Evolutionary conservation across 2,113 vertebrate species (phyloP).

Genomic region (Dermatemys mawii): DNA sequence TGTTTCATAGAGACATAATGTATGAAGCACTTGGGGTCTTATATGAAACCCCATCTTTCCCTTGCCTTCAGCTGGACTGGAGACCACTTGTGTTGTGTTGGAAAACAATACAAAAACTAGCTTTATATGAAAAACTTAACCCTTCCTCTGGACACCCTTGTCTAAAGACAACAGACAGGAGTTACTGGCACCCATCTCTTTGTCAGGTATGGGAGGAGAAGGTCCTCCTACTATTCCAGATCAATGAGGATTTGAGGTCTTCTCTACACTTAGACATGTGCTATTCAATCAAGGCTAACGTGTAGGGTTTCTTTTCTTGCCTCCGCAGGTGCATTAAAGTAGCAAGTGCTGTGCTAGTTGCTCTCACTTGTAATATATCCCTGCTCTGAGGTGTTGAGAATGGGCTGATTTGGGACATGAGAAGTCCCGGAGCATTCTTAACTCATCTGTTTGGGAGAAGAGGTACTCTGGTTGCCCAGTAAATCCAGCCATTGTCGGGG

Average conservation of each 20-base stretch:
- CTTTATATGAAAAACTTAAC: not conserved
- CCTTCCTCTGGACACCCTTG: too few species aligned
- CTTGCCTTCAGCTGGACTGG: not conserved
- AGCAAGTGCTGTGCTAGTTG: not conserved
- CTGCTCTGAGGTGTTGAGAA: rapidly evolving
- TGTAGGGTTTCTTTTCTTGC: not conserved
- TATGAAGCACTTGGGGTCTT: not conserved
- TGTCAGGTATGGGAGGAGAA: not conserved
- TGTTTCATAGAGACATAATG: rapidly evolving
- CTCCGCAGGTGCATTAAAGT: not conserved
- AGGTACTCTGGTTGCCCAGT: not conserved
- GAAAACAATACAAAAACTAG: not conserved
- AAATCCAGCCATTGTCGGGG: not conserved
- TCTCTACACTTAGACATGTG: not conserved
- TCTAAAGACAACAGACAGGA: rapidly evolving
- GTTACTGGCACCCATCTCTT: not conserved
- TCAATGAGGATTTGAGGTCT: too few species aligned
- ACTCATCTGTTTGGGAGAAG: not conserved
- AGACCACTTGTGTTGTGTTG: not conserved
- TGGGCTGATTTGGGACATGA: too few species aligned
- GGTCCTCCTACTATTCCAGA: not conserved
- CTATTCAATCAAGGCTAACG: not conserved
- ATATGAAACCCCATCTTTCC: not conserved
- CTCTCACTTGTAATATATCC: not conserved
- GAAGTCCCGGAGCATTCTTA: rapidly evolving